Evolutionary conservation across 2,113 vertebrate genomes (phyloP).

Genomic region (Megaleporinus macrocephalus): DNA sequence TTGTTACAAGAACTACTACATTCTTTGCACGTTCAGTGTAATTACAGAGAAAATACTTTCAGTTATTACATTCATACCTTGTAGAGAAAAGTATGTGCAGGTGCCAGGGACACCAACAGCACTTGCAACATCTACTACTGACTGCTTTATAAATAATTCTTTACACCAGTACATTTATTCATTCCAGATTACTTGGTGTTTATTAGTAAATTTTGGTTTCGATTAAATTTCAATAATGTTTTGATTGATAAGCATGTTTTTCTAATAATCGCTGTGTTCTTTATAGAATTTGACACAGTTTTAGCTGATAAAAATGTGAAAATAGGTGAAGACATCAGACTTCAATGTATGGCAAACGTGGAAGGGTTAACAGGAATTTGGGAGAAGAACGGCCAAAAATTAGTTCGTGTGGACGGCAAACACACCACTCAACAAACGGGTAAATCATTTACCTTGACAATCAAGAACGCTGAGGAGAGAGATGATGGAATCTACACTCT

Average conservation of each 20-base stretch:
- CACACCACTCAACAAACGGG: neutral
- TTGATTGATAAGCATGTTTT: neutral
- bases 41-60: too few species aligned
- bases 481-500: conserved; percentile 32
- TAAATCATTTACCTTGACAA: neutral
- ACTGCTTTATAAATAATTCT: too few species aligned
- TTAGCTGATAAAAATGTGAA: neutral
- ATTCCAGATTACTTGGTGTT: too few species aligned
- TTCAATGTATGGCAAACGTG: conserved; percentile 17
- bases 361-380: neutral
- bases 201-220: too few species aligned
- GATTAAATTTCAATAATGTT: too few species aligned
- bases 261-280: neutral
- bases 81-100: too few species aligned
- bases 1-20: too few species aligned
- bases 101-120: too few species aligned
- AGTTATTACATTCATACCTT: too few species aligned
- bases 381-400: conserved; percentile 6
- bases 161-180: too few species aligned
- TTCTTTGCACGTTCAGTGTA: too few species aligned
- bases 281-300: conserved; percentile 21
- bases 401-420: conserved; percentile 1
- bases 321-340: neutral
- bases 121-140: too few species aligned
- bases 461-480: neutral